phyloP scores from a whole-genome alignment of 1,140 invertebrate species.

The Solenopsis invicta region DNA sequence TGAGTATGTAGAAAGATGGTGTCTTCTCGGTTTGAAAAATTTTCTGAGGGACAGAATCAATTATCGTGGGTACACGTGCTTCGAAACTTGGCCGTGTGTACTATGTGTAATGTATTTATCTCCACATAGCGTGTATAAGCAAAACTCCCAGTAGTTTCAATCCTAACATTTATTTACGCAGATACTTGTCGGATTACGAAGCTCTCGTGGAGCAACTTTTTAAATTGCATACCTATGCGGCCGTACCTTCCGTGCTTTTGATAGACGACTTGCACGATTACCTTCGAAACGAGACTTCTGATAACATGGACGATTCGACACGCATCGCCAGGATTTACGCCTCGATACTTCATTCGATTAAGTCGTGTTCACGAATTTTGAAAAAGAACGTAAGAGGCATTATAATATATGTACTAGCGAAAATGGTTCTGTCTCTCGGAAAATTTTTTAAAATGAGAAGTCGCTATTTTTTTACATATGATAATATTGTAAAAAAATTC shows the following conservation, averaged over 20 bases:
- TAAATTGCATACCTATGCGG: conserved; percentile 78
- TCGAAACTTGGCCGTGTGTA: background rate
- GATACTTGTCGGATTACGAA: conserved; percentile 82
- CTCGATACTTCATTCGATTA: conserved; percentile 77
- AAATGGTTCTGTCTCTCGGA: too few species aligned
- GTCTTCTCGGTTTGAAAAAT: too few species aligned
- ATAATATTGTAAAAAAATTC: too few species aligned
- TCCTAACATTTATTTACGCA: conserved; percentile 66
- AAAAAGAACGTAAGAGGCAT: conserved; percentile 69
- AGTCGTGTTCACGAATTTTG: conserved; percentile 74
- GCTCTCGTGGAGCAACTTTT: conserved; percentile 75
- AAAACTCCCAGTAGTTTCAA: too few species aligned
- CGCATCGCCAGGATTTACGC: conserved; percentile 78
- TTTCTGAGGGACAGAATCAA: too few species aligned
- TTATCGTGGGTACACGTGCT: too few species aligned
- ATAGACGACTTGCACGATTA: conserved; percentile 83
- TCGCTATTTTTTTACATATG: too few species aligned
- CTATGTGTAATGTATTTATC: background rate
- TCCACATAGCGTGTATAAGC: too few species aligned
- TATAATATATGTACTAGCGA: too few species aligned
- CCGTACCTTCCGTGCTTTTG: conserved; percentile 78
- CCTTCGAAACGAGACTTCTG: conserved; percentile 47
- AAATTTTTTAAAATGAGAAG: too few species aligned
- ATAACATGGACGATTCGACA: conserved; percentile 62
- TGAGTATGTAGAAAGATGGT: too few species aligned